These are phyloP conservation scores for Centrocercus urophasianus DNA, from an alignment of 2,113 vertebrate species.

Conservation along the genomic window DNA sequence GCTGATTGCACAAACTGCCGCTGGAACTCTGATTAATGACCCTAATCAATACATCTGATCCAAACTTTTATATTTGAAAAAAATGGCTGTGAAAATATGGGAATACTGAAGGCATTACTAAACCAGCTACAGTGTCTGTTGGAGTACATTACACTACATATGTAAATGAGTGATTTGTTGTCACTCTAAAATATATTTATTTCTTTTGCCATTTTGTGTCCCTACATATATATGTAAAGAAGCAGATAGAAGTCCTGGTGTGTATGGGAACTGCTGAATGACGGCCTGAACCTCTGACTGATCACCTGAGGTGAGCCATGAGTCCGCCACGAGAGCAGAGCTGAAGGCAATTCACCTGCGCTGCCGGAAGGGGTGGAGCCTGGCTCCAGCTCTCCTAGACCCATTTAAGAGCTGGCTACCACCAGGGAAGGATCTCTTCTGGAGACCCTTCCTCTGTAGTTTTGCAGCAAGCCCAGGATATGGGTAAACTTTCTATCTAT, in stretches of 20 bases:
- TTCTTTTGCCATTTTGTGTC: not conserved
- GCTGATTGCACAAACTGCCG: not conserved
- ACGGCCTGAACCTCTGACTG: no score
- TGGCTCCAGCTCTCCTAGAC: no score
- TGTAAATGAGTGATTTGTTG: not conserved
- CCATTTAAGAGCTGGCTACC: no score
- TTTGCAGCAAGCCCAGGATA: no score
- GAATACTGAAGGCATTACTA: not conserved
- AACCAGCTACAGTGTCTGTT: not conserved
- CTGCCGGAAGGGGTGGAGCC: no score
- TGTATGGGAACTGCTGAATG: no score
- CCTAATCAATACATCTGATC: slow-evolving; percentile 35
- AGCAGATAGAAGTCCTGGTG: not conserved
- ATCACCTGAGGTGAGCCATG: no score
- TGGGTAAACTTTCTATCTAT: no score
- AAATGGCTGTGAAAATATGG: not conserved
- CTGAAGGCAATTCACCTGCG: no score
- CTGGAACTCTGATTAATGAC: slow-evolving; percentile 15
- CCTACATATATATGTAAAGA: not conserved
- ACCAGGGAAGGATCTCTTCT: no score
- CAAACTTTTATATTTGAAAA: not conserved
- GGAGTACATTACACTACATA: not conserved
- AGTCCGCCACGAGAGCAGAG: no score
- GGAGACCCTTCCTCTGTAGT: no score
- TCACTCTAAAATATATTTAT: not conserved